Base-by-base conservation (phyloP, 1,140 invertebrate genomes). In the Drosophila serrata region DNA sequence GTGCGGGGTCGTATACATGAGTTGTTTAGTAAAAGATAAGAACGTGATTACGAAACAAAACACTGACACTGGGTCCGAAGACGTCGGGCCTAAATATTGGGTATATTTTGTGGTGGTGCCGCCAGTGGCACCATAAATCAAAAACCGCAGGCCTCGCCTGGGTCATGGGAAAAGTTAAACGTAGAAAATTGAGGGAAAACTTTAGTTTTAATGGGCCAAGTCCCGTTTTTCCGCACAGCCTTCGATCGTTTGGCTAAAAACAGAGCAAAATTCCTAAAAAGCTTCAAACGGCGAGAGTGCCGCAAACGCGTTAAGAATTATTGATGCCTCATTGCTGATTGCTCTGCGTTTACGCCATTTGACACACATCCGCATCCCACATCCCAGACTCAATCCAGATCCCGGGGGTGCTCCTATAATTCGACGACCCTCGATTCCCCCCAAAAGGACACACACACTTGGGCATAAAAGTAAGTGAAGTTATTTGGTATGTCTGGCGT, bases 251-350 rank as follows among this genome's bases (percentile, higher is more conserved):
- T n/a, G n/a, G n/a, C 29, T 62, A n/a, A 57, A 74, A 48, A 53
- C 46, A 29, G 35, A 75, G 42, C n/a, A 35, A 19, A 75, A 75
- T 67, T 57, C 73, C 65, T 11, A 45, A 42, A n/a, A 33, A 22
- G 58, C 42, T 40, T 9, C 12, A 29, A n/a, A 55, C 48, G 61
- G 42, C 65, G 63, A 77, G 43, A 59, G 75, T 77, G 45, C 40
- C 51, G 49, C 53, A 45, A 88, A 82, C 80, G 79, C 84, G 84
- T 77, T 88, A 56, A 69, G 84, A 87, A 88, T 87, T 87, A 87
- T 87, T 87, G 84, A 88, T 87, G 84, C 84, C 76, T 77, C 84
- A 80, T 88, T 78, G 84, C 84, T 82, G 84, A 87, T 87, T 87
- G 84, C 82, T 87, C 86, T 79, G 79, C 84, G 79, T 70, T 87